A percentile compares a stretch with the other conserved stretches of the same genome.
These are phyloP conservation scores for Idaea aversata DNA, from an alignment of 2,888 invertebrate genomes.

Conservation along the genomic window DNA sequence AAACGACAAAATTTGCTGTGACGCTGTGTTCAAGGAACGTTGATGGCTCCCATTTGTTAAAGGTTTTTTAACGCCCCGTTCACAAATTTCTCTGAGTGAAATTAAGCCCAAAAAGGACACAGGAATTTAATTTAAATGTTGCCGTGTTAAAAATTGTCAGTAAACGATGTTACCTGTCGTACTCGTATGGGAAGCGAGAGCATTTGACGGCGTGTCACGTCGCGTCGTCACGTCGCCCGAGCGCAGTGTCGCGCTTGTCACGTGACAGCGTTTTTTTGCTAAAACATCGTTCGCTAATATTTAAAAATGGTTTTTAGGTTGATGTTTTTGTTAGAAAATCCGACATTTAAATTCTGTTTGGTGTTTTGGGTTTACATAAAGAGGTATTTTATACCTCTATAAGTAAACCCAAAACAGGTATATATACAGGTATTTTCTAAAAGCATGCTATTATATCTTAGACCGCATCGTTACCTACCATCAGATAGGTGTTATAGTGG, in stretches of 20 bases:
- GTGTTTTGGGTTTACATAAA: background rate
- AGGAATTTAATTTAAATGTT: conserved; percentile 75
- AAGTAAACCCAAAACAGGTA: no score
- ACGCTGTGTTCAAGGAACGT: no score
- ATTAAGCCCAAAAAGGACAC: conserved; percentile 20
- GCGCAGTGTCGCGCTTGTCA: conserved; percentile 34
- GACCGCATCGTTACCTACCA: no score
- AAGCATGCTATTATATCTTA: background rate
- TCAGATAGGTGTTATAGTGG: no score
- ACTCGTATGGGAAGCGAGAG: conserved; percentile 18
- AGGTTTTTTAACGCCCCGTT: no score
- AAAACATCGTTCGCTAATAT: conserved; percentile 21
- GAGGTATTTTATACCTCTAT: no score
- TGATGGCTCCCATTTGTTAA: no score
- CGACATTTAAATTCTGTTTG: background rate
- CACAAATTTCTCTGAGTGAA: no score
- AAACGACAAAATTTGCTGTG: no score
- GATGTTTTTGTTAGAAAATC: background rate
- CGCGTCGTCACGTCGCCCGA: conserved; percentile 46
- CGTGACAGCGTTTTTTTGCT: conserved; percentile 26
- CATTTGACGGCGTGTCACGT: conserved; percentile 52
- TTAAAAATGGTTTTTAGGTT: background rate
- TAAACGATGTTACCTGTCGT: conserved; percentile 66
- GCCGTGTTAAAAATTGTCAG: conserved; percentile 67
- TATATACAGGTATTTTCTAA: background rate